Evolutionary conservation across 2,888 invertebrate species (phyloP), one percentile per base, ranked within the genome.

Genomic region (Alsophila aescularia): DNA sequence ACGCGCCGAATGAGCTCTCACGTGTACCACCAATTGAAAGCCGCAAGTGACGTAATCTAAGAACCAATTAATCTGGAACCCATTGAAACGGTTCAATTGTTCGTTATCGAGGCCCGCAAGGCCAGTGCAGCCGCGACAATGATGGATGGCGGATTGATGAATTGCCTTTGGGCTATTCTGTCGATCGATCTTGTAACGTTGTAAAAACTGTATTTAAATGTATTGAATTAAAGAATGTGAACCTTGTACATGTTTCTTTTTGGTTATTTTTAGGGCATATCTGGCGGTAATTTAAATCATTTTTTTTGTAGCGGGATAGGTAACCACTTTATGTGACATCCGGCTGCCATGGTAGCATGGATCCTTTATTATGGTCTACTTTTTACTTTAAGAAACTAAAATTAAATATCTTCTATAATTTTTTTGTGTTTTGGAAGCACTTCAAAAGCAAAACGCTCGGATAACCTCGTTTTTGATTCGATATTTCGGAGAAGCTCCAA

Each of bases 81-180:
- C 67, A 66, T 67, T 63, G 68, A 69, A 58, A 64, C 65, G 66
- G 60, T 74, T 66, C 72, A 74, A 79, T 79, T 78, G 77, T 80
- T 72, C 72, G 74, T 77, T 85, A 86, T 84, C 82, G 66, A 56
- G 66, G 72, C 70, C 72, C 71, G 67, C 81, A 77, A 84, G 83
- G 82, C 80, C 77, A 65, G 53, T 73, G 77, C 76, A 77, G 72
- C 63, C 60, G 54, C 72, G 79, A 85, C 85, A 84, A 73, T 86
- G 87, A 87, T 81, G 69, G 82, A 87, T 87, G 73, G 73, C 62
- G 54, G 56, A 67, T 77, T 85, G 85, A 85, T 83, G 81, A 85
- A 85, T 86, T 73, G 74, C 73, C 45, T 41, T 48, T 40, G 52
- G 35, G 47, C 21, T 61, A 61, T 66, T 52, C 50, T 31, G 50